Evolutionary conservation across 2,113 vertebrate genomes (phyloP), one percentile per base, ranked within the genome.

Genomic region (Varanus salvator): DNA sequence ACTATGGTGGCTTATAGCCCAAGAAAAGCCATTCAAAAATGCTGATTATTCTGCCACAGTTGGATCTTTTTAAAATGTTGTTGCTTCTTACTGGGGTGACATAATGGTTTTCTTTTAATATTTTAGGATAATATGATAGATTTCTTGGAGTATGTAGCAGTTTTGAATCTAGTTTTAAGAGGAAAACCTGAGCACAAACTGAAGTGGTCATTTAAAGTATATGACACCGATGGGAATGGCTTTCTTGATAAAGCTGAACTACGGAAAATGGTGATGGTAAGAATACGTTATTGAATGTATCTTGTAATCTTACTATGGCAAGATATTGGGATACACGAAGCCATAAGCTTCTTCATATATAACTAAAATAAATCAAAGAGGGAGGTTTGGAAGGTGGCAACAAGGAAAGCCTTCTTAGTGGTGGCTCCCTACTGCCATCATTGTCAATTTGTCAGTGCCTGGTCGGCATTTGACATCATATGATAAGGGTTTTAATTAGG

Each of bases 151-250:
- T 98, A 97, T 89, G 97, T 98, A 44, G 97, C 96, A 0, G 95
- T 97, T 8, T 92, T 97, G 80, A 98, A 98, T 91, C 96, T 97
- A 3, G 96, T 96, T 74, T 97, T 97, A 85, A 94, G 97, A 9
- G 97, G 97, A 68, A 95, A 97, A 90, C 90, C 97, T 92, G 96
- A 97, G 85, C 97, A 96, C 72, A 97, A 97, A 90, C 90, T 97
- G 80, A 96, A 95, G 64, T 97, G 97, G 97, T 97, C 97, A 2
- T 97, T 97, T 92, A 97, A 98, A 91, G 96, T 97, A 23, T 97
- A 97, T 0, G 97, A 98, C 91, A 96, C 95, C 85, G 96, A 97
- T 80, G 89, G 93, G 27, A 97, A 97, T 25, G 97, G 97, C 31
- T 95, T 82, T 27, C 95, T 97, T 84, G 97, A 97, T 93, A 95